Evolutionary conservation across 2,113 vertebrate genomes (phyloP).

Genomic region (Perca schrenkii): DNA sequence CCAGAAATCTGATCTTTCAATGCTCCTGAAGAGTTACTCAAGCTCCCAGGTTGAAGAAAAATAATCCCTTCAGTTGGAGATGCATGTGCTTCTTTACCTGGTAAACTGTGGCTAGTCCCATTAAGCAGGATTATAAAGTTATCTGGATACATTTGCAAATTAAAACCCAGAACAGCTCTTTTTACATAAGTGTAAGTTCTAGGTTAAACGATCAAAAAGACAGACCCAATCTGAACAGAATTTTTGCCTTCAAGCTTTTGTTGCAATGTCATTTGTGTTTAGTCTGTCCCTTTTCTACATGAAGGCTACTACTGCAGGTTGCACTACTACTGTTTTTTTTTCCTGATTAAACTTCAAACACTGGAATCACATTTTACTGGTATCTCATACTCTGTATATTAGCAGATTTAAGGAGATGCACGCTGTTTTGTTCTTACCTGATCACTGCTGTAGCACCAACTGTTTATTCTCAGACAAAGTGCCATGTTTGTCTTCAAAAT

Average conservation of each 20-base stretch:
- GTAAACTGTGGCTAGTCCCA: slow-evolving; percentile 1
- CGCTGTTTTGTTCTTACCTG: background rate
- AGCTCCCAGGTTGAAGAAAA: background rate
- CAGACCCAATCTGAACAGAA: background rate
- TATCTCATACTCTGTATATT: background rate
- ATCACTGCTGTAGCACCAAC: background rate
- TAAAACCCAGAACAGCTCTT: slow-evolving; percentile 10
- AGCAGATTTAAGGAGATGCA: background rate
- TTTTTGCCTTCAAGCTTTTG: slow-evolving; percentile 10
- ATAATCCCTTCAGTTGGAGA: background rate
- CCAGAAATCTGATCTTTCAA: slow-evolving; percentile 26
- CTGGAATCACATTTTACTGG: slow-evolving; percentile 56
- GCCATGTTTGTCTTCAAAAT: background rate
- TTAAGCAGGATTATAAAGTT: background rate
- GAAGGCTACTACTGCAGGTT: slow-evolving; percentile 58
- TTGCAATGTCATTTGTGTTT: slow-evolving; percentile 36
- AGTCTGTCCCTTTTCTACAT: slow-evolving; percentile 23
- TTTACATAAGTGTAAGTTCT: slow-evolving; percentile 2
- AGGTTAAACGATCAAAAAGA: background rate
- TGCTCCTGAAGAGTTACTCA: background rate
- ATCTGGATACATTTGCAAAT: slow-evolving; percentile 13
- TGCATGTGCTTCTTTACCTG: background rate
- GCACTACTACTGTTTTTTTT: slow-evolving; percentile 65
- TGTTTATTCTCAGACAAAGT: background rate
- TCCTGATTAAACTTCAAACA: slow-evolving; percentile 70